Base-by-base conservation (phyloP, 2,888 invertebrate genomes). In the Tachina grossa region DNA sequence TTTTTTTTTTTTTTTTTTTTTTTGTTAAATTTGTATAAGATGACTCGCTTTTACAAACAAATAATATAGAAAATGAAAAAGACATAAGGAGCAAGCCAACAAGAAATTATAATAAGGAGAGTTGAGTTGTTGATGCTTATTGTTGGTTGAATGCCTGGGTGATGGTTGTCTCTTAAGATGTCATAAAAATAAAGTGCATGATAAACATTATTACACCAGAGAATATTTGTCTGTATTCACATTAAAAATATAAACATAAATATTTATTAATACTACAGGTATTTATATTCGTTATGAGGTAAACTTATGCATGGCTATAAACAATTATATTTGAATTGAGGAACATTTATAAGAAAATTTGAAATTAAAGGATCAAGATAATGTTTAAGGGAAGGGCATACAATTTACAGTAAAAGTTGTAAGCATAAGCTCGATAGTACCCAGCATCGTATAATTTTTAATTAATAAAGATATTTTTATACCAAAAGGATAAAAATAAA, bases 1-100 rank as follows among this genome's bases (percentile, higher is more conserved):
- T n/a, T n/a, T n/a, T n/a, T 1, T 31, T 31, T 77, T 80, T 84
- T 75, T 51, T 80, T 69, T 59, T 22, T 19, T 76, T 53, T 68
- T 77, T 45, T 63, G 10, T 66, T 45, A 78, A 78, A 82, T 75
- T 82, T 85, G 69, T 74, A 85, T 82, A 85, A 78, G 74, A 74
- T 63, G 78, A n/a, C n/a, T n/a, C n/a, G n/a, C n/a, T n/a, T n/a
- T n/a, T n/a, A n/a, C n/a, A n/a, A n/a, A n/a, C n/a, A n/a, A n/a
- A n/a, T n/a, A n/a, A n/a, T n/a, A n/a, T n/a, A n/a, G n/a, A n/a
- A n/a, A n/a, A n/a, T n/a, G n/a, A n/a, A n/a, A n/a, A n/a, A n/a
- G n/a, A 57, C 39, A 78, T 69, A 81, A 74, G 77, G 72, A 22
- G 13, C 61, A 66, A 53, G 1, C 47, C 16, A 8, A 5, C 9